Base-by-base conservation (phyloP, 2,113 vertebrate genomes). In the Probosciger aterrimus region DNA sequence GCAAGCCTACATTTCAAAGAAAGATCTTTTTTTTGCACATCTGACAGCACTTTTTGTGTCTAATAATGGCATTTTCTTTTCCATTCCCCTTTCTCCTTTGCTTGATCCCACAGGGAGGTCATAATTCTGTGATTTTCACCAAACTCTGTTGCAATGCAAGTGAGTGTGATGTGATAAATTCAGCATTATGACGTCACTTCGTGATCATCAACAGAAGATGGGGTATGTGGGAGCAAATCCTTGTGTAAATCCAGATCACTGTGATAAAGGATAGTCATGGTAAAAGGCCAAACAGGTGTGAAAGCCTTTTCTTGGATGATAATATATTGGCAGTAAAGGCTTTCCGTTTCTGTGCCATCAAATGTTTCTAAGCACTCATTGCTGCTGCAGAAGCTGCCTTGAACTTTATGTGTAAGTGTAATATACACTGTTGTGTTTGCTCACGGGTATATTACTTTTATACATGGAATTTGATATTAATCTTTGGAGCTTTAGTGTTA, bases 121-220 rank as follows among this genome's bases (percentile, higher is more conserved):
- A 93, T 96, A 94, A 96, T 96, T 97, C 96, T 96, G 96, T 94
- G 96, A 96, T 96, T 97, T 85, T 96, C 96, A 96, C 96, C 95
- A 95, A 96, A 94, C 96, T 97, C 96, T 96, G 96, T 96, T 96
- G 96, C 96, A 97, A 88, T 97, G 95, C 96, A 96, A 96, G 96
- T 95, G 96, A 97, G 96, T 91, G 96, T 97, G 96, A 96, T 96
- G 96, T 94, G 96, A 96, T 96, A 94, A 96, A 96, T 91, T 96
- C 96, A 97, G 96, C 95, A 92, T 96, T 97, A 96, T 96, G 96
- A 95, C 77, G 78, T 96, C 95, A 92, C 93, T 97, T 96, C 62
- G 78, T 96, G 96, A 95, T 93, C 96, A 92, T 77, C 95, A 96
- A 25, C 95, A 94, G 95, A 94, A 94, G 95, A 87, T 91, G 96